These are phyloP conservation scores for Champsocephalus gunnari DNA, from an alignment of 2,797 vertebrate species.

Conservation along the genomic window DNA sequence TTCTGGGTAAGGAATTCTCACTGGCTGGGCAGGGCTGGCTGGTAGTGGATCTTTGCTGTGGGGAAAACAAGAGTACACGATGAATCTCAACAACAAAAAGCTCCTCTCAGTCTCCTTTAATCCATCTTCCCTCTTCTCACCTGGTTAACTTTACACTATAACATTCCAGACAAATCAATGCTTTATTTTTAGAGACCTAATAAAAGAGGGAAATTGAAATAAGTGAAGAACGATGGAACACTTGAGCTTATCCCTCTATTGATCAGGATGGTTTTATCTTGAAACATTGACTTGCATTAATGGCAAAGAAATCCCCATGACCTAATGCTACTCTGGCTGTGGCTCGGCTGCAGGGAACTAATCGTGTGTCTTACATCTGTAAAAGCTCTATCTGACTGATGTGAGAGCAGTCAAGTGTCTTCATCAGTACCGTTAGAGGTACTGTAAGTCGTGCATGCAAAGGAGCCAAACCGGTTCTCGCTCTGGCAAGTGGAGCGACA, in stretches of 20 bases:
- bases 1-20: conserved; percentile 80
- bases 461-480: conserved; percentile 30
- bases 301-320: conserved; percentile 59
- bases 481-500: conserved; percentile 59
- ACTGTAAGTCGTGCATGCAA: conserved; percentile 41
- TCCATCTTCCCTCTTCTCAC: neutral
- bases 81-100: conserved; percentile 20
- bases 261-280: conserved; percentile 69
- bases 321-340: conserved; percentile 53
- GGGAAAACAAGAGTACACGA: conserved; percentile 35
- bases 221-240: conserved; percentile 36
- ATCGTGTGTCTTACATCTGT: conserved; percentile 67
- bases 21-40: conserved; percentile 77
- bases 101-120: neutral
- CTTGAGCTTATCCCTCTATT: conserved; percentile 65
- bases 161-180: conserved; percentile 5
- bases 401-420: conserved; percentile 59
- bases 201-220: conserved; percentile 22
- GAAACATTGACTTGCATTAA: conserved; percentile 69
- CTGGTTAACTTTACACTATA: conserved; percentile 4
- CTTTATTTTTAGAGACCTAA: conserved; percentile 9
- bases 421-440: conserved; percentile 43
- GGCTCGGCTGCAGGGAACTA: conserved; percentile 53
- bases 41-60: conserved; percentile 82
- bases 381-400: conserved; percentile 48